A percentile compares a stretch with the other conserved stretches of the same genome.
Conservation (phyloP, 2,888 invertebrate genomes). For the Tinea trinotella region DNA sequence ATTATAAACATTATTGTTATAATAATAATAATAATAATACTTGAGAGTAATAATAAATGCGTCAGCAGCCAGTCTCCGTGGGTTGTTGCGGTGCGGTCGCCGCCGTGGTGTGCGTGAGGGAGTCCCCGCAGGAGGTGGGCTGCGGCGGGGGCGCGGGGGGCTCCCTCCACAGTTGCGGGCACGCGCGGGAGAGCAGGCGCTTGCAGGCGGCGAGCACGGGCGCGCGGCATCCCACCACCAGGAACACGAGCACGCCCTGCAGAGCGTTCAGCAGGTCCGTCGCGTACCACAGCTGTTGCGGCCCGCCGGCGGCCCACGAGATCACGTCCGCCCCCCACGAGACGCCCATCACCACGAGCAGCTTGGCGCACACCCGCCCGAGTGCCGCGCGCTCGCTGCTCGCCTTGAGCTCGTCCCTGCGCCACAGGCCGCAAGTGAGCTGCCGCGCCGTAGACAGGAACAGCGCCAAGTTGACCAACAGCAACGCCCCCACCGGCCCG, state of each 20-base stretch:
- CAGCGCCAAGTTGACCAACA: conserved; percentile 83
- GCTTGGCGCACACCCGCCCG: conserved; percentile 87
- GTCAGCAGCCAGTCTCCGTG: conserved; percentile 75
- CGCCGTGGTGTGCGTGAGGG: conserved; percentile 79
- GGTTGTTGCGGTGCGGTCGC: conserved; percentile 78
- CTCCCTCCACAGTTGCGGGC: conserved; percentile 33
- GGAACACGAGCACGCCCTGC: conserved; percentile 91
- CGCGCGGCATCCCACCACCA: conserved; percentile 91
- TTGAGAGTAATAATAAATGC: neutral
- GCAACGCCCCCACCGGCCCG: conserved; percentile 85
- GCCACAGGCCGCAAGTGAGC: conserved; percentile 90
- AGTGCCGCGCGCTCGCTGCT: conserved; percentile 81
- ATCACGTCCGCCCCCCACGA: conserved; percentile 81
- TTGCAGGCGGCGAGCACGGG: conserved; percentile 74
- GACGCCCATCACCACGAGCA: conserved; percentile 86
- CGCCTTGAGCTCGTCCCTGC: conserved; percentile 89
- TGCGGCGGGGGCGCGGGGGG: conserved; percentile 28
- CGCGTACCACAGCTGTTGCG: conserved; percentile 83
- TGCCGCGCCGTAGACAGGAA: conserved; percentile 87
- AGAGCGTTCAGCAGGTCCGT: conserved; percentile 89
- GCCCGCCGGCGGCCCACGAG: conserved; percentile 87
- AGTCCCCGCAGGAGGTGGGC: conserved; percentile 85
- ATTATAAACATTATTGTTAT: too few species aligned
- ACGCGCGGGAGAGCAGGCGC: conserved; percentile 39
- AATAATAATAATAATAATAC: neutral